phyloP scores from a whole-genome alignment of 2,113 vertebrate genomes.

The Gulo gulo region DNA sequence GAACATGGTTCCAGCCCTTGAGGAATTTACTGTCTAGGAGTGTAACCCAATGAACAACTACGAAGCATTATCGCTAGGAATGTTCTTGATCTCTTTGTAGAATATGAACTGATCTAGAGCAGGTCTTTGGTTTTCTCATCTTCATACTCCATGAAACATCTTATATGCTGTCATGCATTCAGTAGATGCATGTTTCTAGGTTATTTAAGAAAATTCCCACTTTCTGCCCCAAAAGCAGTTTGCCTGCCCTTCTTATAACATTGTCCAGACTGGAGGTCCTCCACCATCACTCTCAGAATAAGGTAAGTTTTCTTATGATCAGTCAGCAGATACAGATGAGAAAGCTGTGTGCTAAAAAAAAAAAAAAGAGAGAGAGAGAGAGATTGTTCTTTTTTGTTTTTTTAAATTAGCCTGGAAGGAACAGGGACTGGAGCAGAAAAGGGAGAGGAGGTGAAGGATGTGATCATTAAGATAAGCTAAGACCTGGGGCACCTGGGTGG shows the following conservation, averaged over 20 bases:
- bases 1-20: not conserved
- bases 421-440: not conserved
- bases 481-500: too few relatives aligned
- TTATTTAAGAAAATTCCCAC: not conserved
- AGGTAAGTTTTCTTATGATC: conserved; percentile 2
- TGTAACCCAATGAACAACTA: not conserved
- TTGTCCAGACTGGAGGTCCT: not conserved
- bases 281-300: not conserved
- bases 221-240: not conserved
- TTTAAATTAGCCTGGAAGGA: conserved; percentile 12
- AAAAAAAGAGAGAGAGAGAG: not conserved
- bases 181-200: not conserved
- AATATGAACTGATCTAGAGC: not conserved
- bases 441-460: not conserved
- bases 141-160: not conserved
- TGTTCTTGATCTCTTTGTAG: not conserved
- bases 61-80: not conserved
- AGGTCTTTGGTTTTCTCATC: not conserved
- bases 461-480: not conserved
- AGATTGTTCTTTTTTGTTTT: not conserved
- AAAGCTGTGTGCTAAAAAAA: conserved; percentile 37
- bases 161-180: not conserved
- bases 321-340: conserved; percentile 51
- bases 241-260: conserved; percentile 11
- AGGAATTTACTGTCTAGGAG: not conserved